A percentile compares a stretch with the other conserved stretches of the same genome.
Conservation (phyloP, 2,113 vertebrate species). For the Laticauda colubrina region DNA sequence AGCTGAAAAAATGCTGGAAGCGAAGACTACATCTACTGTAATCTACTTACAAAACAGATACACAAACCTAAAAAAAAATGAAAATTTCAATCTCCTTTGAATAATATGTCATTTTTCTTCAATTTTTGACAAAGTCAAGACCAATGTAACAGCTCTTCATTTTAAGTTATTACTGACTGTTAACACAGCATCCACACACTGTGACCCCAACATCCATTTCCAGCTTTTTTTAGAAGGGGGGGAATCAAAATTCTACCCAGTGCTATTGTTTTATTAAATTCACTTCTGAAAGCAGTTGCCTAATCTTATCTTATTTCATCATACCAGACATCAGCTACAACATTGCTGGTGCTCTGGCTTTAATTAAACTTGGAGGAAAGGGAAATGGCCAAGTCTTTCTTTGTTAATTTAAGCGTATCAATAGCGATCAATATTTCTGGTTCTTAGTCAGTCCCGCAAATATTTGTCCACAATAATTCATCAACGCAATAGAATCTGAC, state of each 20-base stretch:
- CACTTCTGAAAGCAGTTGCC: background rate
- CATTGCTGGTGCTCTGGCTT: background rate
- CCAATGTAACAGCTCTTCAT: background rate
- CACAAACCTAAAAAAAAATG: background rate
- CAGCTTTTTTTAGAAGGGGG: background rate
- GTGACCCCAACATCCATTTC: background rate
- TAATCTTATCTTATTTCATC: background rate
- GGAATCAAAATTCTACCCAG: background rate
- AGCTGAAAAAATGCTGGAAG: background rate
- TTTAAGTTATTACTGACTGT: background rate
- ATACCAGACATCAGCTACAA: background rate
- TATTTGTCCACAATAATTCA: background rate
- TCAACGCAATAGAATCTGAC: constrained; percentile 15
- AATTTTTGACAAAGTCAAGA: background rate
- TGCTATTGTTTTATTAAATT: background rate
- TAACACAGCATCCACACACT: background rate
- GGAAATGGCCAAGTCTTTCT: background rate
- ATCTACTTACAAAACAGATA: background rate
- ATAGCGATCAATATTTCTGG: background rate
- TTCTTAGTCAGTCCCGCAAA: background rate
- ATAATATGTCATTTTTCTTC: background rate
- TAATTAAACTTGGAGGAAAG: background rate
- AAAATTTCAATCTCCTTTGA: background rate
- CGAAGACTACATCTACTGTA: background rate
- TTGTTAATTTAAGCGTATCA: background rate